Evolutionary conservation across 2,888 invertebrate species (phyloP).

Genomic region (Zaprionus obscuricornis): DNA sequence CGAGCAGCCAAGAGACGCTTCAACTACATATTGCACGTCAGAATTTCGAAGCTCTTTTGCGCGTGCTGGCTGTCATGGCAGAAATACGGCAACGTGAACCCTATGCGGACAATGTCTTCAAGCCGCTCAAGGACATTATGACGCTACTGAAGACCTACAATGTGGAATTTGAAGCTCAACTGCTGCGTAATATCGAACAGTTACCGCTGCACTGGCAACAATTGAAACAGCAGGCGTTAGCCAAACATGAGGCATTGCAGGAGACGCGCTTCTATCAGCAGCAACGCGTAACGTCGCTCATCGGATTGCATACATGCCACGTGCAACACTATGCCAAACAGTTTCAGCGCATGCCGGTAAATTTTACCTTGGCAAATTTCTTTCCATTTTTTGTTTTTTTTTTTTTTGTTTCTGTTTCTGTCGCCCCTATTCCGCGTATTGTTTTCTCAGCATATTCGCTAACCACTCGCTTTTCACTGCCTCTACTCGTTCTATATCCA

Average conservation of each 20-base stretch:
- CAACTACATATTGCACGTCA: slow-evolving; percentile 89
- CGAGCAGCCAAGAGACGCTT: slow-evolving; percentile 89
- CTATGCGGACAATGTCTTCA: slow-evolving; percentile 94
- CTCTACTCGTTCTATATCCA: not conserved
- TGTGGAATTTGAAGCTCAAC: slow-evolving; percentile 92
- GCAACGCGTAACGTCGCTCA: slow-evolving; percentile 91
- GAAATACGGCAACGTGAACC: slow-evolving; percentile 89
- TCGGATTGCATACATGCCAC: slow-evolving; percentile 91
- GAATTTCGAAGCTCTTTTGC: slow-evolving; percentile 92
- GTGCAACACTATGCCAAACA: slow-evolving; percentile 90
- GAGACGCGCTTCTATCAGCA: slow-evolving; percentile 95
- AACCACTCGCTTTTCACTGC: not conserved
- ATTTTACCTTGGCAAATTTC: slow-evolving; percentile 26
- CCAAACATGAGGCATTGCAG: slow-evolving; percentile 92
- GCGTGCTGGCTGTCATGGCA: slow-evolving; percentile 91
- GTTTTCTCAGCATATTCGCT: slow-evolving; percentile 10
- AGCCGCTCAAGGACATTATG: slow-evolving; percentile 93
- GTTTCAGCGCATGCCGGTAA: slow-evolving; percentile 85
- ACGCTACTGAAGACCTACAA: slow-evolving; percentile 92
- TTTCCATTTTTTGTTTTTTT: no score
- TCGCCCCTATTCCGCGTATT: not conserved
- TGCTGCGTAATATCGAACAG: slow-evolving; percentile 90
- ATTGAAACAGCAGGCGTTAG: slow-evolving; percentile 91
- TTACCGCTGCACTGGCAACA: slow-evolving; percentile 95
- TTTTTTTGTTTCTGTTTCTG: no score